phyloP scores from a whole-genome alignment of 1,140 invertebrate species.

The Chymomyza costata region DNA sequence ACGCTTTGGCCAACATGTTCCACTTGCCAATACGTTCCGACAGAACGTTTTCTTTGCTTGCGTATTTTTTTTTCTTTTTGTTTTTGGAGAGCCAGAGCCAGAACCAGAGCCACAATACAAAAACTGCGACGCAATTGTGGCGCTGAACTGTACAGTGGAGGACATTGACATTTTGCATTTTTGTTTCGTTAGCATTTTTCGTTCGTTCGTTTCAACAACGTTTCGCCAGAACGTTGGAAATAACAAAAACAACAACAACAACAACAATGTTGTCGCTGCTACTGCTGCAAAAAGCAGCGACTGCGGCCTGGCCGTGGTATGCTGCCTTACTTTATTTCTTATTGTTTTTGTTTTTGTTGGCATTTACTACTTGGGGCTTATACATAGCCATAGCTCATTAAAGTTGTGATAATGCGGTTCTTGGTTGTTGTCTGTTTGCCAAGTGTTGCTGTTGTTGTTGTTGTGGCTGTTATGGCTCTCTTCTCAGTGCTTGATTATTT shows the following conservation, averaged over 20 bases:
- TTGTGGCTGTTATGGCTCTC: too few species aligned
- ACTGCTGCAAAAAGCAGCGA: conserved; percentile 20
- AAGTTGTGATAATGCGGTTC: conserved; percentile 56
- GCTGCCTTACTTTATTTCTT: conserved; percentile 12
- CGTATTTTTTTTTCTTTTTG: conserved; percentile 18
- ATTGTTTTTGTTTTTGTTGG: conserved; percentile 25
- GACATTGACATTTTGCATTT: conserved; percentile 75
- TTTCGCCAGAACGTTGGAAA: conserved; percentile 21
- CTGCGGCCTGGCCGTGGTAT: conserved; percentile 33
- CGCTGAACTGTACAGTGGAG: conserved; percentile 71
- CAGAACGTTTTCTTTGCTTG: too few species aligned
- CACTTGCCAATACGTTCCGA: conserved; percentile 45
- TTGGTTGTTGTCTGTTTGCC: conserved; percentile 20
- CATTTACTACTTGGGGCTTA: too few species aligned
- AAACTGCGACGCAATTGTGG: conserved; percentile 70
- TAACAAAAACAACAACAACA: conserved; percentile 1
- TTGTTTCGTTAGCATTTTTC: conserved; percentile 73
- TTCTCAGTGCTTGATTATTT: conserved; percentile 5
- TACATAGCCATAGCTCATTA: conserved; percentile 47
- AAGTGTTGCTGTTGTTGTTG: conserved; percentile 39
- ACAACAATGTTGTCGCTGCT: conserved; percentile 3
- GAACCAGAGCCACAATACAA: conserved; percentile 49
- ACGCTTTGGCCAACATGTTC: conserved; percentile 21
- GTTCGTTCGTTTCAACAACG: conserved; percentile 29
- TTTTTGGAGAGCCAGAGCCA: conserved; percentile 25